Base-by-base conservation (phyloP, 2,797 vertebrate genomes). In the Syndactyla subalaris region DNA sequence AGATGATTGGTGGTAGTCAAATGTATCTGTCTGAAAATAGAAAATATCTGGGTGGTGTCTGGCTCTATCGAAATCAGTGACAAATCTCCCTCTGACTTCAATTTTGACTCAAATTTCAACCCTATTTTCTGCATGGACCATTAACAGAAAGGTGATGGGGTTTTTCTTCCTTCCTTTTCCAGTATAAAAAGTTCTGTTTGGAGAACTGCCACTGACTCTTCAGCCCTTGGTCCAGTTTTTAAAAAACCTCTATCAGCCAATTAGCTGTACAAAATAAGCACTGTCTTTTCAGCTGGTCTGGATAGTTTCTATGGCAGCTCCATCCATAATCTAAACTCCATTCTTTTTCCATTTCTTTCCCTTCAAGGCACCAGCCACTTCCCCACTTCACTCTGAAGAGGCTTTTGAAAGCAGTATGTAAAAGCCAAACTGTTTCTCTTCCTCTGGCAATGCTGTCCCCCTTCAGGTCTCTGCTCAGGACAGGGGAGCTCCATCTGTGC, bases 291-390 rank as follows among this genome's bases (percentile, higher is more conserved):
- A 34, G 30, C 46, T 82, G 54, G 27, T 38, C 83, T 92, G 83
- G 30, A 51, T 34, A 79, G 82, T 87, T 94, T 88, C 92, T 95
- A 54, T 93, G 74, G 89, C 79, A 91, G 88, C 61, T 32, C 9
- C 43, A 48, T 88, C 43, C 59, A 80, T 91, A 73, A 89, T 88
- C 82, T 93, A 79, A 89, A 86, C 57, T 71, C 46, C 0, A 2
- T 88, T 90, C 41, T 94, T 93, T 82, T 93, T 68, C 52, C 39
- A 57, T 90, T 90, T 92, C 83, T 95, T 92, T 82, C 73, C 75
- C 65, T 92, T 75, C 51, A 68, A 95, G 57, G 45, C 83, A 92
- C 43, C 48, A 91, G 59, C 52, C 52, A 83, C 63, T 76, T 92
- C 29, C 79, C 46, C 85, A 51, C 51, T 91, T 91, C n/a, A 29